These are phyloP conservation scores for Spinus olivaceus DNA, from an alignment of 2,797 vertebrate genomes.

Conservation along the genomic window DNA sequence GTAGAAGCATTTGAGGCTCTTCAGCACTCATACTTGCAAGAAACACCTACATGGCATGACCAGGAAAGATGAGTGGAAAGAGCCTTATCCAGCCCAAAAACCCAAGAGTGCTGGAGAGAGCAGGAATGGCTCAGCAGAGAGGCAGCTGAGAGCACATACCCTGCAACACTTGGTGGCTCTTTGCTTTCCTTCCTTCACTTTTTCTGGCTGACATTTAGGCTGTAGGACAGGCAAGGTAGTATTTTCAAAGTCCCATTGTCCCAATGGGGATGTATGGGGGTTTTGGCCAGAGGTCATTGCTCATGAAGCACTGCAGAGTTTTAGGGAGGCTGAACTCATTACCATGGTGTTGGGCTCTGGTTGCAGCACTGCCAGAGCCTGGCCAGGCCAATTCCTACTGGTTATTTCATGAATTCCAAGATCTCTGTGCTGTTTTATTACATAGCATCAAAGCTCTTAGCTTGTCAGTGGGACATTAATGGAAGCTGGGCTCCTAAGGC, in stretches of 20 bases:
- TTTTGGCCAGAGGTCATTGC: neutral
- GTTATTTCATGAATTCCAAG: neutral
- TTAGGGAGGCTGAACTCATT: neutral
- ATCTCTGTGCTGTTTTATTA: neutral
- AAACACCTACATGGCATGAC: neutral
- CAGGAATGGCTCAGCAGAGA: neutral
- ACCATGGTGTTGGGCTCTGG: neutral
- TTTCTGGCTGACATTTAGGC: neutral
- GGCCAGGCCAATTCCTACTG: neutral
- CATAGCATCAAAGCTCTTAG: neutral
- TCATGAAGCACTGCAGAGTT: neutral
- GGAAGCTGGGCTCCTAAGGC: neutral
- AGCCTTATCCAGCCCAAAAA: neutral
- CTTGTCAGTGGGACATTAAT: neutral
- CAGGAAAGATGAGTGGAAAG: neutral
- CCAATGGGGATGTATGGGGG: accelerated
- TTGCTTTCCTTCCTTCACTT: neutral
- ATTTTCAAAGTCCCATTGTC: neutral
- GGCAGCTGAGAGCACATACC: neutral
- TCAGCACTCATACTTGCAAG: neutral
- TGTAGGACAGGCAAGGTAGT: neutral
- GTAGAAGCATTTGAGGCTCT: conserved; percentile 17
- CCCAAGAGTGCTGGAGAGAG: neutral
- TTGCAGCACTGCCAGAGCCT: neutral
- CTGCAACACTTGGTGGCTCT: neutral